These are phyloP conservation scores for Liposcelis brunnea DNA, from an alignment of 2,888 invertebrate species.

Conservation along the genomic window DNA sequence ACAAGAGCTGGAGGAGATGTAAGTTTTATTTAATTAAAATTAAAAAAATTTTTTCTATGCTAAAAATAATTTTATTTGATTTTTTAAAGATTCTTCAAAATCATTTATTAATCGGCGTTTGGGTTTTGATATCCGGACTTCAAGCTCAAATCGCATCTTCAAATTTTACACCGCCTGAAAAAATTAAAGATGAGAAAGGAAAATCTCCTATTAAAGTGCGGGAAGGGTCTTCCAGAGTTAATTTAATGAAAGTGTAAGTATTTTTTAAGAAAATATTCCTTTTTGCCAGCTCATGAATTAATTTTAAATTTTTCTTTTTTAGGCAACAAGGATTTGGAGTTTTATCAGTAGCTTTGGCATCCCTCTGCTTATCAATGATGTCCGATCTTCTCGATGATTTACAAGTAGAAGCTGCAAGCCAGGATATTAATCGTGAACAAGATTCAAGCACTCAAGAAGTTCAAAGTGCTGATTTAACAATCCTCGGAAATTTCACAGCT, in stretches of 20 bases:
- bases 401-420: conserved; percentile 47
- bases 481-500: conserved; percentile 46
- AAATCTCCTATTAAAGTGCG: conserved; percentile 40
- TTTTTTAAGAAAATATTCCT: not conserved
- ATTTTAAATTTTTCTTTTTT: conserved; percentile 14
- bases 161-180: conserved; percentile 27
- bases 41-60: not conserved
- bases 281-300: not conserved
- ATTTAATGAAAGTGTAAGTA: conserved; percentile 48
- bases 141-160: conserved; percentile 60
- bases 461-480: conserved; percentile 40
- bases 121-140: conserved; percentile 73
- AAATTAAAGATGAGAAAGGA: conserved; percentile 35
- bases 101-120: conserved; percentile 71
- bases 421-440: conserved; percentile 18
- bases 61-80: conserved; percentile 1
- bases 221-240: conserved; percentile 40
- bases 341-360: conserved; percentile 74
- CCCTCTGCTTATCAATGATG: conserved; percentile 62
- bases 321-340: conserved; percentile 79
- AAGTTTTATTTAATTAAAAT: conserved; percentile 25
- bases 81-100: conserved; percentile 60
- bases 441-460: conserved; percentile 24
- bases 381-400: conserved; percentile 59
- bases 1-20: conserved; percentile 77